These are phyloP conservation scores for Rhopilema esculentum DNA, from an alignment of 30 jellyfish, hydroid and myxozoan genomes.

Conservation along the genomic window DNA sequence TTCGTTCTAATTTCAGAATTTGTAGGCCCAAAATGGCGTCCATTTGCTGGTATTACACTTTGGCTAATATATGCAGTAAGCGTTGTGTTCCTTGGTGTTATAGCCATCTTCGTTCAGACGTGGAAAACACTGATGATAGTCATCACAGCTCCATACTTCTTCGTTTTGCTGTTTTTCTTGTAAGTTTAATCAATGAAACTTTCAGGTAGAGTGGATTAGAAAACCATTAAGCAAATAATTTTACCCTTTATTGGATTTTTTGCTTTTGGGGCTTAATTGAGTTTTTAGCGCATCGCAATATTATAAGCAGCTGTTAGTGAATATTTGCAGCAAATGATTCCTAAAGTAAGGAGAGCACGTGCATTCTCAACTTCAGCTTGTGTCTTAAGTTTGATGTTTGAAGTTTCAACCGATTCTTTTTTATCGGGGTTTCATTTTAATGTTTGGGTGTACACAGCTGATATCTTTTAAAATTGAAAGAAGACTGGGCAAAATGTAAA, in stretches of 20 bases:
- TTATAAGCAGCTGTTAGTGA: too few relatives aligned
- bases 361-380: too few relatives aligned
- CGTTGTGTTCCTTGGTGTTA: conserved; percentile 32
- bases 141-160: conserved; percentile 57
- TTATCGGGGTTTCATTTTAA: too few relatives aligned
- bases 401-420: too few relatives aligned
- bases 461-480: too few relatives aligned
- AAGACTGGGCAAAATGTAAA: too few relatives aligned
- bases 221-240: background rate
- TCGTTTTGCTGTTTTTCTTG: conserved; percentile 6
- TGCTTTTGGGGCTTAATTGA: too few relatives aligned
- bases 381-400: too few relatives aligned
- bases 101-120: conserved; percentile 52
- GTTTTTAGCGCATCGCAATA: too few relatives aligned
- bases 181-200: conserved; percentile 7
- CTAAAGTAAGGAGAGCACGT: too few relatives aligned
- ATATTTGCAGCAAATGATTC: too few relatives aligned
- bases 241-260: background rate
- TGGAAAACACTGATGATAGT: conserved; percentile 56
- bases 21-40: conserved; percentile 67
- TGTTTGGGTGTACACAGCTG: too few relatives aligned
- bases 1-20: conserved; percentile 48
- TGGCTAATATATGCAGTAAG: conserved; percentile 36
- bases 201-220: background rate
- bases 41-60: conserved; percentile 54